phyloP scores from a whole-genome alignment of 2,888 invertebrate genomes.

The Colletes collaris region DNA sequence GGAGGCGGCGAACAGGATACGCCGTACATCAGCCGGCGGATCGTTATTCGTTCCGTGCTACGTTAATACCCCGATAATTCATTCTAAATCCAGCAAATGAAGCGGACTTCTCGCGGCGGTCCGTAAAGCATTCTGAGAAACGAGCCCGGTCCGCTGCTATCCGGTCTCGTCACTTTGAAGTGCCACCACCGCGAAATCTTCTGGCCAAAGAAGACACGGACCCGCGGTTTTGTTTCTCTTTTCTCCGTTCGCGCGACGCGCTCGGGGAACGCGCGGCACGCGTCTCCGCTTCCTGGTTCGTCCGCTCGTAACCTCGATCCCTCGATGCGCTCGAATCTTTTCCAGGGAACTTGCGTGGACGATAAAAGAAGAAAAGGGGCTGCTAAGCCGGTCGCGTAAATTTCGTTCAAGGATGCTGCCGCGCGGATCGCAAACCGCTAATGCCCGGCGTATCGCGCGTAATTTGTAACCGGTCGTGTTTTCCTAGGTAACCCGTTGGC shows the following conservation, averaged over 20 bases:
- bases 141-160: constrained; percentile 38
- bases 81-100: constrained; percentile 76
- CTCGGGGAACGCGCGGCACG: not conserved
- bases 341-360: no score
- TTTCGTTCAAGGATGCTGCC: not conserved
- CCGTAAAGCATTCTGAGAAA: constrained; percentile 72
- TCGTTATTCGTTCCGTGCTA: constrained; percentile 52
- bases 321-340: no score
- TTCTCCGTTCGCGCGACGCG: not conserved
- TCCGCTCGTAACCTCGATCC: not conserved
- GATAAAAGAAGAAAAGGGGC: no score
- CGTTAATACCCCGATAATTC: constrained; percentile 76
- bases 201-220: constrained; percentile 21
- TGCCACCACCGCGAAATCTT: constrained; percentile 35
- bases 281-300: constrained; percentile 4
- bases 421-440: constrained; percentile 14
- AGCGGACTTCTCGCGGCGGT: constrained; percentile 54
- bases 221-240: not conserved
- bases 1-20: constrained; percentile 31
- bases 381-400: not conserved
- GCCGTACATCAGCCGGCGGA: constrained; percentile 41
- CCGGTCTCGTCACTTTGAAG: constrained; percentile 61
- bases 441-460: constrained; percentile 7
- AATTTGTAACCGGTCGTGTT: constrained; percentile 20
- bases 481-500: constrained; percentile 7